phyloP scores from a whole-genome alignment of 2,888 invertebrate species.

The Selenia dentaria region DNA sequence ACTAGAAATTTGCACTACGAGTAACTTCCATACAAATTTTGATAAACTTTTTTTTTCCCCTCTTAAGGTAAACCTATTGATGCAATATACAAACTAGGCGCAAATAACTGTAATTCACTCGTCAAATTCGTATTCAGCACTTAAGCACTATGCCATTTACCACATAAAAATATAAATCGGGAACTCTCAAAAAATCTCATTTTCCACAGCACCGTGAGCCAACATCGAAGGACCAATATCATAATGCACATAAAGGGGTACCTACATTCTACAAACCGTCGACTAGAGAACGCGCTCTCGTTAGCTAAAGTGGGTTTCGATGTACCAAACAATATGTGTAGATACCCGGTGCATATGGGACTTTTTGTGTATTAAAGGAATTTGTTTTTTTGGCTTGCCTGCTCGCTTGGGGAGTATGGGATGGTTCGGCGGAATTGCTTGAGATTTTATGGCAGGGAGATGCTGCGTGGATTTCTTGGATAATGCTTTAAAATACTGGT shows the following conservation, averaged over 20 bases:
- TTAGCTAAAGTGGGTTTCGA: slow-evolving; percentile 50
- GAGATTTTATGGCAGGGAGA: not conserved
- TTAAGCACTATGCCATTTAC: too few relatives aligned
- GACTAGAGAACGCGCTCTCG: slow-evolving; percentile 43
- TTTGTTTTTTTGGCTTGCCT: not conserved
- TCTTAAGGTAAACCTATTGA: too few relatives aligned
- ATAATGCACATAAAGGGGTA: slow-evolving; percentile 36
- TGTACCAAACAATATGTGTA: slow-evolving; percentile 37
- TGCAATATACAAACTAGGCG: too few relatives aligned
- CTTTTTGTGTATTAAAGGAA: slow-evolving; percentile 20
- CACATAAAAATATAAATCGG: too few relatives aligned
- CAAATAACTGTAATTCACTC: too few relatives aligned
- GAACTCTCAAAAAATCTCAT: slow-evolving; percentile 6
- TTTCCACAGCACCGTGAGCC: not conserved
- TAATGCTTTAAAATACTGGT: not conserved
- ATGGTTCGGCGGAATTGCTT: slow-evolving; percentile 4
- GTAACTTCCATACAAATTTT: too few relatives aligned
- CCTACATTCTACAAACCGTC: slow-evolving; percentile 39
- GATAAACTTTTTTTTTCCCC: too few relatives aligned
- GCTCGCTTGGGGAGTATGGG: slow-evolving; percentile 6
- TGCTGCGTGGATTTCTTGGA: not conserved
- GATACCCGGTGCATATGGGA: slow-evolving; percentile 14
- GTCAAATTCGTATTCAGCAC: too few relatives aligned
- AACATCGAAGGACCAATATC: slow-evolving; percentile 17
- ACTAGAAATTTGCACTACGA: too few relatives aligned